Conservation (phyloP, 2,888 invertebrate genomes). For the Copidosoma aretas region DNA sequence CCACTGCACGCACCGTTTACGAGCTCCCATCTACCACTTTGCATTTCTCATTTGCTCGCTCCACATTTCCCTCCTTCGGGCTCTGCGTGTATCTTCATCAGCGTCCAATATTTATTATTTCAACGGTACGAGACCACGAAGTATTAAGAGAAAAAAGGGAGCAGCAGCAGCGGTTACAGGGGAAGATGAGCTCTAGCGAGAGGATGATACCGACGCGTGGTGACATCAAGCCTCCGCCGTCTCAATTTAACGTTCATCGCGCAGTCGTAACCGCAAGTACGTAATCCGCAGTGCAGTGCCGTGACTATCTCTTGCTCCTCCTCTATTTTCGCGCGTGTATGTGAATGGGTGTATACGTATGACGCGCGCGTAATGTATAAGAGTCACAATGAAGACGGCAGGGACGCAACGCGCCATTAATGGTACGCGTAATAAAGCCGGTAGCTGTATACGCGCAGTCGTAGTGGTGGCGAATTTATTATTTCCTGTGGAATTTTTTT, state of each 20-base stretch:
- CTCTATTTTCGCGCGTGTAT: too few relatives aligned
- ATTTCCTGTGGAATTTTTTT: slow-evolving; percentile 2
- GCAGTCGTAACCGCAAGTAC: slow-evolving; percentile 15
- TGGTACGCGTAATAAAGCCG: slow-evolving; percentile 34
- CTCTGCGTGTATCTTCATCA: not conserved
- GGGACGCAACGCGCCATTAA: slow-evolving; percentile 14
- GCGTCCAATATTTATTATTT: slow-evolving; percentile 7
- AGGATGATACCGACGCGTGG: slow-evolving; percentile 47
- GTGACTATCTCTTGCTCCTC: not conserved
- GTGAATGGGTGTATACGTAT: not conserved
- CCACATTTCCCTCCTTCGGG: not conserved
- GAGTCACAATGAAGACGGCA: slow-evolving; percentile 20
- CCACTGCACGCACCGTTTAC: slow-evolving; percentile 18
- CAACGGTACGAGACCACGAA: not conserved
- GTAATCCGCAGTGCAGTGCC: not conserved
- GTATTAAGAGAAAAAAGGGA: not conserved
- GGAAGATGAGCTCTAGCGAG: slow-evolving; percentile 3
- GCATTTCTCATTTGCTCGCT: slow-evolving; percentile 26
- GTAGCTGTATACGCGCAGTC: too few relatives aligned
- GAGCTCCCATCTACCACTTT: slow-evolving; percentile 16
- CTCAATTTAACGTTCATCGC: slow-evolving; percentile 48
- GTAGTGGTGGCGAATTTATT: slow-evolving; percentile 16
- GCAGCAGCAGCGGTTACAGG: not conserved
- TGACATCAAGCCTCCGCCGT: slow-evolving; percentile 40
- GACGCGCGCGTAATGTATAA: too few relatives aligned